These are phyloP conservation scores for Caretta caretta DNA, from an alignment of 2,113 vertebrate species.

Conservation along the genomic window DNA sequence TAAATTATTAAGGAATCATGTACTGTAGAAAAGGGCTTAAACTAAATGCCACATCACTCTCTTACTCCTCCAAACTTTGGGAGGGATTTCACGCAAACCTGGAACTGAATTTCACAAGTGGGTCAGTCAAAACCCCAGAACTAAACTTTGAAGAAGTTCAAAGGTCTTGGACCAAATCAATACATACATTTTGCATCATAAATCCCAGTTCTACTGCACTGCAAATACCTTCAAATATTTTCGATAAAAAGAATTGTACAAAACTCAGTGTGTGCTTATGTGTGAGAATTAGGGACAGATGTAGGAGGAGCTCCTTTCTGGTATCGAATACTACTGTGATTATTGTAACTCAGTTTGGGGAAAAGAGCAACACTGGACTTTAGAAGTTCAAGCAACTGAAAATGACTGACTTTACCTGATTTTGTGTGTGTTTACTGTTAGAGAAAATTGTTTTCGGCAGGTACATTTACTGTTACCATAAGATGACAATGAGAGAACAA, in stretches of 20 bases:
- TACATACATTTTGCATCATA: background rate
- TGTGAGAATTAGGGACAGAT: background rate
- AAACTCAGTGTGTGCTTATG: fast-evolving
- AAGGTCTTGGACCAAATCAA: background rate
- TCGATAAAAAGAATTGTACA: background rate
- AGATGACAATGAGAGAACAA: conserved; percentile 21
- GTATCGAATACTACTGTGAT: background rate
- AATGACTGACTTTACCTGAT: background rate
- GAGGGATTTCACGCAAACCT: background rate
- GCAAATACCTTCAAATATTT: background rate
- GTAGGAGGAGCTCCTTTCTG: fast-evolving
- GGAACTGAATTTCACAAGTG: background rate
- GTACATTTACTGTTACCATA: background rate
- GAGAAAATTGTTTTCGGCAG: background rate
- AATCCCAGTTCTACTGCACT: background rate
- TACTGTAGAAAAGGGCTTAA: background rate
- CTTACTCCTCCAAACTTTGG: background rate
- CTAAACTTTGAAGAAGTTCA: background rate
- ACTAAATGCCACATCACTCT: background rate
- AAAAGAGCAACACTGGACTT: background rate
- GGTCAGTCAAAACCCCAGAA: background rate
- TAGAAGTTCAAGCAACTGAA: conserved; percentile 2
- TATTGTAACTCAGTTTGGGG: background rate
- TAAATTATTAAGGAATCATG: background rate
- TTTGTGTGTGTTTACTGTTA: background rate